Evolutionary conservation across 2,888 invertebrate genomes (phyloP), one percentile per base, ranked within the genome.

Genomic region (Meandrusa payeni): DNA sequence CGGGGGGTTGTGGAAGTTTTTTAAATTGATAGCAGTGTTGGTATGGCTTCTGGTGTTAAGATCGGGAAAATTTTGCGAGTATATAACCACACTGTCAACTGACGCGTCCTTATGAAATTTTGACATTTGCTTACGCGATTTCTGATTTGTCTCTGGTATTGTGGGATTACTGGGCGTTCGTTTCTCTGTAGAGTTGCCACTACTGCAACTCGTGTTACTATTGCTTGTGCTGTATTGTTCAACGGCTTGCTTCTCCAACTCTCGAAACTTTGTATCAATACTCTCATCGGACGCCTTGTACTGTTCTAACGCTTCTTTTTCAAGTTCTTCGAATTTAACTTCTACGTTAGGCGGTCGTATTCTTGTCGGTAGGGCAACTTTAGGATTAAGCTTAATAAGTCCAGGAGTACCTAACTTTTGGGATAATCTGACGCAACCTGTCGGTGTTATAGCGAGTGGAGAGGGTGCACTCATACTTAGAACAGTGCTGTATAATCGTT

Each of bases 231-330:
- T 89, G 65, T 92, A 92, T 60, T 93, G 92, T 57, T 92, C 93
- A 34, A 90, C 89, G 0, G 92, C 93, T 57, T 92, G 90, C 45
- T 90, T 86, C 58, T 92, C 92, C 43, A 92, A 69, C 50, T 92
- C 92, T 39, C 89, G 83, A 61, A 89, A 90, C 52, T 89, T 90
- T 4, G 89, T 89, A 52, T 90, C 90, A 59, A 89, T 90, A 51
- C 88, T 88, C 54, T 89, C 88, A 49, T 88, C 86, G 3, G 86
- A 89, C n/a, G 89, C 87, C 59, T 91, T 90, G 52, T 89, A 89
- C 53, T 90, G 89, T 57, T 90, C 90, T 37, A 91, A 57, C 1
- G 91, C 91, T 61, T 90, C 89, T 47, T 88, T 86, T 60, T 91
- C 91, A 31, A 91, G 61, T 54, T 90, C 90, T 42, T 90, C 90